Conservation (phyloP, 2,797 vertebrate genomes). For the Cheirogaleus major region DNA sequence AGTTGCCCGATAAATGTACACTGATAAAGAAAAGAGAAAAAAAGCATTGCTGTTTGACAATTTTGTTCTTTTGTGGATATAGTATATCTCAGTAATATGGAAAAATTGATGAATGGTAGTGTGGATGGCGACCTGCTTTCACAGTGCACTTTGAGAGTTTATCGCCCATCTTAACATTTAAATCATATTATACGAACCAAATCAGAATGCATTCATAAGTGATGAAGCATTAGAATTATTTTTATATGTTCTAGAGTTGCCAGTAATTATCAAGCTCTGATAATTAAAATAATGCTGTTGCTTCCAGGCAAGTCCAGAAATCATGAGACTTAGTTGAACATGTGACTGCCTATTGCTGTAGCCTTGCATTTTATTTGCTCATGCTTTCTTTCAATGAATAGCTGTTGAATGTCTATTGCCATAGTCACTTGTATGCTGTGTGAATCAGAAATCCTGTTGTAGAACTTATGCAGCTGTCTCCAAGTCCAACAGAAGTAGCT, state of each 20-base stretch:
- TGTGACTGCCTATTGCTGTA: conserved; percentile 19
- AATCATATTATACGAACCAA: conserved; percentile 47
- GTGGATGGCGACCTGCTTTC: background rate
- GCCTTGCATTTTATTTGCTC: background rate
- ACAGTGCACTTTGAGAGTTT: background rate
- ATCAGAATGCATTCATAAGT: conserved; percentile 65
- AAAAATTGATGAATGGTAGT: background rate
- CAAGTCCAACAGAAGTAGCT: background rate
- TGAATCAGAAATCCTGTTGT: background rate
- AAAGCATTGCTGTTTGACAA: background rate
- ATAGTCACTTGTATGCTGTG: background rate
- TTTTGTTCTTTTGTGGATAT: conserved; percentile 2
- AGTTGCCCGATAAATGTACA: background rate
- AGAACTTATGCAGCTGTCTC: background rate
- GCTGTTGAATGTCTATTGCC: background rate
- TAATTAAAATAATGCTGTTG: conserved; percentile 72
- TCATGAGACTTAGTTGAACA: background rate
- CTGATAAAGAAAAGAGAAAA: background rate
- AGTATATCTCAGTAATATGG: background rate
- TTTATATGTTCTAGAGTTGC: conserved; percentile 61
- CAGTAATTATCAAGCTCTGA: conserved; percentile 71
- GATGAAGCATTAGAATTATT: conserved; percentile 53
- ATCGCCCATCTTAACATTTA: background rate
- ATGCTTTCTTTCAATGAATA: background rate
- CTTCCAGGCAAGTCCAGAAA: conserved; percentile 64